phyloP scores from a whole-genome alignment of 1,140 invertebrate genomes.

The Drosophila nigromelanica region DNA sequence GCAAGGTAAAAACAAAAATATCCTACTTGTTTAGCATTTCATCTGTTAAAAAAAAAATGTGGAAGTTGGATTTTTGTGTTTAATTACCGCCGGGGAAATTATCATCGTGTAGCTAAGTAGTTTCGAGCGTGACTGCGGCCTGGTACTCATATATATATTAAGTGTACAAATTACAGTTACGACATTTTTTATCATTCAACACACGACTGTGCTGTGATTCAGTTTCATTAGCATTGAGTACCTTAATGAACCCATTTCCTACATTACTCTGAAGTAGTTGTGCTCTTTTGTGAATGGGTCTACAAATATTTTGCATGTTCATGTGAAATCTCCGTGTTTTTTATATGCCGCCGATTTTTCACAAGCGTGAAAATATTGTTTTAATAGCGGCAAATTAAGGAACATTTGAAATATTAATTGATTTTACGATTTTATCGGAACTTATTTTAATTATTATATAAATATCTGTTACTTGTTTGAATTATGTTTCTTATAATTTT shows the following conservation, averaged over 20 bases:
- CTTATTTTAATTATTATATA: too few species aligned
- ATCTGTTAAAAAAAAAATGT: constrained; percentile 10
- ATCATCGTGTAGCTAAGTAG: constrained; percentile 37
- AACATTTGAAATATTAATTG: too few species aligned
- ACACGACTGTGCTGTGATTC: constrained; percentile 1
- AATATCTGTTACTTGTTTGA: too few species aligned
- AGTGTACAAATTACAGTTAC: constrained; percentile 26
- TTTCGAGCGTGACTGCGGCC: constrained; percentile 27
- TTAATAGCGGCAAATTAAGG: too few species aligned
- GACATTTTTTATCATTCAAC: constrained; percentile 9
- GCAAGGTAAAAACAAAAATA: neutral
- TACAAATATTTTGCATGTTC: constrained; percentile 2
- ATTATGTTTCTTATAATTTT: too few species aligned
- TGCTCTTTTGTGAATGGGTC: neutral
- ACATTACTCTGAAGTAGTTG: neutral
- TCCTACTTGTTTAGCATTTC: neutral
- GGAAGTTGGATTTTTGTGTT: constrained; percentile 8
- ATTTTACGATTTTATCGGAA: too few species aligned
- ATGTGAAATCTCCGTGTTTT: constrained; percentile 14
- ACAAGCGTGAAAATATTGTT: neutral
- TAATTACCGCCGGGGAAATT: constrained; percentile 35
- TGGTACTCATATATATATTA: neutral
- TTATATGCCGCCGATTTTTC: constrained; percentile 17
- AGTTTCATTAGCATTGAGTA: constrained; percentile 5
- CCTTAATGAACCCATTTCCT: constrained; percentile 4